These are phyloP conservation scores for Strigamia crassipes DNA, from an alignment of 2,888 invertebrate species.

Conservation along the genomic window DNA sequence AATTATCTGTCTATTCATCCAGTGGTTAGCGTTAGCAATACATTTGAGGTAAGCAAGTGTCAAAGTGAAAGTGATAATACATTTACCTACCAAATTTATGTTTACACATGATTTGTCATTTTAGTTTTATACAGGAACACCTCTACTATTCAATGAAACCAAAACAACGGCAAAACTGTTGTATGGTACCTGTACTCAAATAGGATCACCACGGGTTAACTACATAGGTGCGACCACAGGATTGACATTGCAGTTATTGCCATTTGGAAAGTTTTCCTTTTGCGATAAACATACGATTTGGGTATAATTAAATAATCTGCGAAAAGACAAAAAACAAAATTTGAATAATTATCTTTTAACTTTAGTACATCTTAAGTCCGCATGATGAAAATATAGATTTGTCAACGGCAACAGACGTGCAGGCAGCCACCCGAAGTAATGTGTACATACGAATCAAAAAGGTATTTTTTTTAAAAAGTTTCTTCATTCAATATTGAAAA, in stretches of 20 bases:
- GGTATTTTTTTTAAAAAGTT: background rate
- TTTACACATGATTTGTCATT: background rate
- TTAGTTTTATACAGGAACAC: background rate
- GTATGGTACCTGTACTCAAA: background rate
- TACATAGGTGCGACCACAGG: background rate
- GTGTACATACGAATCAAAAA: background rate
- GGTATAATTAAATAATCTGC: background rate
- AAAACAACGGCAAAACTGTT: background rate
- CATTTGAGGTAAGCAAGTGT: background rate
- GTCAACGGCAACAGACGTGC: background rate
- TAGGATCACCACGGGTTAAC: background rate
- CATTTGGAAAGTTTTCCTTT: background rate
- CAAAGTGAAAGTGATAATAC: background rate
- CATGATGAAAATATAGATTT: background rate
- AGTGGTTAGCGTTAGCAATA: background rate
- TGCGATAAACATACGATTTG: background rate
- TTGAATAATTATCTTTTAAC: background rate
- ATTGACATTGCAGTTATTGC: background rate
- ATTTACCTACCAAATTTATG: background rate
- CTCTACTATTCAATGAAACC: background rate
- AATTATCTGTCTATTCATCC: background rate
- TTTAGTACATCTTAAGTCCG: background rate
- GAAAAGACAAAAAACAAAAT: background rate
- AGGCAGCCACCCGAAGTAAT: background rate
- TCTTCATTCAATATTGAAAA: background rate